Base-by-base conservation (phyloP, 2,113 vertebrate species). In the Trematomus loennbergii region DNA sequence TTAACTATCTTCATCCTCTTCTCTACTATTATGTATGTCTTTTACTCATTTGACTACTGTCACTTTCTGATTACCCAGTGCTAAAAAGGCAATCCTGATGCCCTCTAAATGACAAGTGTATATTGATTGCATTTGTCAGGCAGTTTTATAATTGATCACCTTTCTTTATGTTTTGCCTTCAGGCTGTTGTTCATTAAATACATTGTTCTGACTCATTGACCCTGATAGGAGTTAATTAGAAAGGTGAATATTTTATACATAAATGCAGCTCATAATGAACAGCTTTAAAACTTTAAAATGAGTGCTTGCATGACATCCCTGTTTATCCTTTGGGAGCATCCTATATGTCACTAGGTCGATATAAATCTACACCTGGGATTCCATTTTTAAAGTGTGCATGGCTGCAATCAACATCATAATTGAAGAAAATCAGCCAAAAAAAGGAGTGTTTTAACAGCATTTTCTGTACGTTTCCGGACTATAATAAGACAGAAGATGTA, bases 231-330 rank as follows among this genome's bases (percentile, higher is more conserved):
- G 50, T 11, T 48, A 72, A 74, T 72, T 84, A 87, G 62, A 70
- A 61, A 12, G 9, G 13, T 78, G 1, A 61, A 70, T 48, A 63
- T 63, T 63, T 48, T 33, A 62, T 62, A 53, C 0, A 33, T 43
- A n/a, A 53, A 68, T 29, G 46, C 29, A 53, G 29, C 65, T 60
- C 1, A 43, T 58, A n/a, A 65, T 71, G 8, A 76, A 78, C 75
- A 71, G 57, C 20, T 82, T 88, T 53, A 54, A 64, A 82, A 69
- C 25, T 29, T 36, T 64, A 73, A 22, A 57, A 16, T 57, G 64
- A 46, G 25, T 45, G 12, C 16, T 65, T 52, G 12, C 11, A 40
- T 5, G 17, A 25, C 20, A 5, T 45, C 20, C 10, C 43, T 33
- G 40, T 53, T 17, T 59, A 53, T n/a, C 49, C 18, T n/a, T 22